Percentiles rank a stretch among this genome's conserved stretches.
Conservation (phyloP, 2,113 vertebrate genomes). For the Rhinogobius similis region DNA sequence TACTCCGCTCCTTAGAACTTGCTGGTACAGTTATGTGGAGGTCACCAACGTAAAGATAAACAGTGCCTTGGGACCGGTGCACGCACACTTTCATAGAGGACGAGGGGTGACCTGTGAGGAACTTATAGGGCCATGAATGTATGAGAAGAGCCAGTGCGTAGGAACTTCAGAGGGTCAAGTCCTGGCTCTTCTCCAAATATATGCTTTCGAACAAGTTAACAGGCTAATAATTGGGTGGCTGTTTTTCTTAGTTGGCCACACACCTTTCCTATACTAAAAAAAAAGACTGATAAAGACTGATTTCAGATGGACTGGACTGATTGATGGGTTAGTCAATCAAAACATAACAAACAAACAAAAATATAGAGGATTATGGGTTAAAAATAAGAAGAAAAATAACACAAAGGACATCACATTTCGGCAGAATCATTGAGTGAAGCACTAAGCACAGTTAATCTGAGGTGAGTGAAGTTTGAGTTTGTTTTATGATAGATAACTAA, state of each 20-base stretch:
- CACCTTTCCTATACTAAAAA: neutral
- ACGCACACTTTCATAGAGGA: no score
- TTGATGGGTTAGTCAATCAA: no score
- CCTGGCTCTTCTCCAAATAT: constrained; percentile 33
- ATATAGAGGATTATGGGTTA: no score
- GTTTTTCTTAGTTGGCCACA: neutral
- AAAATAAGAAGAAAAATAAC: no score
- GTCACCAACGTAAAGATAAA: neutral
- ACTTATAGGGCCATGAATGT: neutral
- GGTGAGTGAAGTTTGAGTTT: no score
- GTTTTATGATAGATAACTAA: no score
- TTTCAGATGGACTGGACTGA: no score
- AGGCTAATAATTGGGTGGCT: neutral
- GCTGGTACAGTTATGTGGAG: neutral
- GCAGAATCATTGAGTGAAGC: no score
- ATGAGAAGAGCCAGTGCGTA: constrained; percentile 14
- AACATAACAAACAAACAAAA: no score
- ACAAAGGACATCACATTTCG: no score
- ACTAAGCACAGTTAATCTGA: no score
- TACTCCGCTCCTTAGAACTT: neutral
- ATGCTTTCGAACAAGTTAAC: constrained; percentile 11
- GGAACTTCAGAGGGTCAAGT: constrained; percentile 24
- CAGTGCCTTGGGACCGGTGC: neutral
- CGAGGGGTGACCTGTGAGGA: constrained; percentile 11
- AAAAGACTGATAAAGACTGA: no score